Percentiles rank a stretch among this genome's conserved stretches.
Conservation (phyloP, 2,113 vertebrate species). For the Coptodon bakossiorum region DNA sequence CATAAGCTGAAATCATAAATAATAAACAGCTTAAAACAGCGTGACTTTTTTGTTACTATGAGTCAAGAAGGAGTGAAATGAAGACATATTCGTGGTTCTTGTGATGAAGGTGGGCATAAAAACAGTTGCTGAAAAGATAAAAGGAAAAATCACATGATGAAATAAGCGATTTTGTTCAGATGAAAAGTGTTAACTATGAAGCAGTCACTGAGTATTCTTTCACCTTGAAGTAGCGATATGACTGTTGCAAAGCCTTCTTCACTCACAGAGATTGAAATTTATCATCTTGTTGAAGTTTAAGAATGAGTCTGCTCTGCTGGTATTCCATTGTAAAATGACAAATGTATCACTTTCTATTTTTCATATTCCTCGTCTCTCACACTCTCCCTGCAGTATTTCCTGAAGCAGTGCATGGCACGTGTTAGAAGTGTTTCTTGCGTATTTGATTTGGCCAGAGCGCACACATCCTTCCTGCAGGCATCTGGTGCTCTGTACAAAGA, state of each 20-base stretch:
- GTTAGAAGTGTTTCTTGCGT: conserved; percentile 21
- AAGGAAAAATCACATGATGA: neutral
- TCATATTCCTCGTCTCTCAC: neutral
- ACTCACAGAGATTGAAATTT: neutral
- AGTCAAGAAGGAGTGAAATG: neutral
- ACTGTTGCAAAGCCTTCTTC: neutral
- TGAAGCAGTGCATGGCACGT: conserved; percentile 21
- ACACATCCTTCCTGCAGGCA: neutral
- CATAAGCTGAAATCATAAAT: neutral
- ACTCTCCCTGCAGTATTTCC: neutral
- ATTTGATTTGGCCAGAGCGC: conserved; percentile 17
- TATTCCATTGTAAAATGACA: neutral
- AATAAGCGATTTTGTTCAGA: neutral
- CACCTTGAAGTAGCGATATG: neutral
- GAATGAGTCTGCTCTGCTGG: neutral
- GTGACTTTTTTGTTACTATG: neutral
- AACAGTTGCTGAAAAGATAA: neutral
- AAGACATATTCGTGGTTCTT: neutral
- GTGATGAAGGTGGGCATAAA: neutral
- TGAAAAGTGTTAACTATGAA: neutral
- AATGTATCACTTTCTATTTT: neutral
- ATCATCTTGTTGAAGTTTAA: neutral
- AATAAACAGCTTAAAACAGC: neutral
- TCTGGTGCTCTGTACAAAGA: conserved; percentile 9
- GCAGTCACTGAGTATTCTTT: neutral